phyloP scores from a whole-genome alignment of 2,888 invertebrate genomes.

The Incurvaria masculella region DNA sequence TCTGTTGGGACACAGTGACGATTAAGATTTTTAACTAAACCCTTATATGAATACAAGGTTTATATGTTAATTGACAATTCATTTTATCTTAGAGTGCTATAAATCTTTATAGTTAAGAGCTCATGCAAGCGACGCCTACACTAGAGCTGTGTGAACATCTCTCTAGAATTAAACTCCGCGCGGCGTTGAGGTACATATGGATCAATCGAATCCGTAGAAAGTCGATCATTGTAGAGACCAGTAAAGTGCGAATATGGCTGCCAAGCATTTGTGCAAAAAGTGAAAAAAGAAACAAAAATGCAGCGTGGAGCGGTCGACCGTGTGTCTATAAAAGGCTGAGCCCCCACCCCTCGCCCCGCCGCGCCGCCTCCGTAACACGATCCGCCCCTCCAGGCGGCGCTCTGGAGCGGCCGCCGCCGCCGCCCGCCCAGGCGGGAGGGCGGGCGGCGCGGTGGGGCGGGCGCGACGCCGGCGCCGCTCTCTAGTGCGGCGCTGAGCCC shows the following conservation, averaged over 20 bases:
- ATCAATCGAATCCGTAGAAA: too few relatives aligned
- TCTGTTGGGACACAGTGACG: too few relatives aligned
- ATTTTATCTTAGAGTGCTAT: too few relatives aligned
- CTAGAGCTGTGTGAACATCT: too few relatives aligned
- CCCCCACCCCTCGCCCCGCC: slow-evolving; percentile 1
- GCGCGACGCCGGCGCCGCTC: slow-evolving; percentile 30
- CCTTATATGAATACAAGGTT: too few relatives aligned
- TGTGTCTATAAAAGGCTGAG: slow-evolving; percentile 57
- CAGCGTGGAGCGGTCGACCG: slow-evolving; percentile 39
- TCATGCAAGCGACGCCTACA: too few relatives aligned
- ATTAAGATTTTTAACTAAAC: too few relatives aligned
- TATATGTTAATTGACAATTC: too few relatives aligned
- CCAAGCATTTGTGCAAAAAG: neutral
- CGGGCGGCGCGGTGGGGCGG: slow-evolving; percentile 16
- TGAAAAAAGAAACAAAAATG: slow-evolving; percentile 47
- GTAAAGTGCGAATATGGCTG: neutral
- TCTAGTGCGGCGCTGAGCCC: slow-evolving; percentile 29
- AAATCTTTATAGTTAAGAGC: too few relatives aligned
- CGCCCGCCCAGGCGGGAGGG: slow-evolving; percentile 19
- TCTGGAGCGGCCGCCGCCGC: slow-evolving; percentile 49
- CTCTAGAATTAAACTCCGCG: too few relatives aligned
- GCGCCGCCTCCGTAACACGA: slow-evolving; percentile 10
- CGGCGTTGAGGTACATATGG: too few relatives aligned
- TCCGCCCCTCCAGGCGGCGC: slow-evolving; percentile 25
- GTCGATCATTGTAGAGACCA: too few relatives aligned